Percentiles rank a stretch among this genome's conserved stretches.
Evolutionary conservation across 2,113 vertebrate genomes (phyloP).

Genomic region (Alces alces): DNA sequence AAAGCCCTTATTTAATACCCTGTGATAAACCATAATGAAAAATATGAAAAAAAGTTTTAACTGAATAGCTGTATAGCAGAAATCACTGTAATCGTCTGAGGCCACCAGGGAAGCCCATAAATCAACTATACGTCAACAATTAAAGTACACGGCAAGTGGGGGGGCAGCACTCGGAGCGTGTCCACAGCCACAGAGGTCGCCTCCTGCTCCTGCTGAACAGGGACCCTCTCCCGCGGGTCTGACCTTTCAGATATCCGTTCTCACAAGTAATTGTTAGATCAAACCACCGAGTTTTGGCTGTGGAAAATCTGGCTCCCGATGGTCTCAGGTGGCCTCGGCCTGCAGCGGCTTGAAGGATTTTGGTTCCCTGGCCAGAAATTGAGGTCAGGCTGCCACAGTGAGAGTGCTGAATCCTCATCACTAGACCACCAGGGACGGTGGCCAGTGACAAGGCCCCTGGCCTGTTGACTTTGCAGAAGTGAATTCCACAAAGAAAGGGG

Average conservation of each 20-base stretch:
- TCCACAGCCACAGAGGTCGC: neutral
- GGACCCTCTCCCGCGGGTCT: rapidly evolving
- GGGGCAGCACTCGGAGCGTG: rapidly evolving
- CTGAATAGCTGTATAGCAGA: neutral
- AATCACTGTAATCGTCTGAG: neutral
- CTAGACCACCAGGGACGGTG: neutral
- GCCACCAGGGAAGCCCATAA: neutral
- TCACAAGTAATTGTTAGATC: neutral
- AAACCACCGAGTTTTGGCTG: too few species aligned
- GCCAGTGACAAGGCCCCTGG: neutral
- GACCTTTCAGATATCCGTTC: rapidly evolving
- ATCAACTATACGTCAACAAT: neutral
- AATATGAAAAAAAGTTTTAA: neutral
- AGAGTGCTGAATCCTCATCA: neutral
- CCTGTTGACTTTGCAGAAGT: neutral
- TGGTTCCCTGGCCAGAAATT: neutral
- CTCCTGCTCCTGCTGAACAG: neutral
- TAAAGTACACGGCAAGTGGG: rapidly evolving
- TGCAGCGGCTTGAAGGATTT: neutral
- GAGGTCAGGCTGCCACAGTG: neutral
- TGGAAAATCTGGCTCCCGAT: neutral
- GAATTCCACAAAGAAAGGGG: neutral
- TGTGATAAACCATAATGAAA: neutral
- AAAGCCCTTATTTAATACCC: neutral
- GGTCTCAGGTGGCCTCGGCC: neutral